These are phyloP conservation scores for Lepidocolaptes lacrymiger DNA, from an alignment of 2,797 vertebrate species.

Conservation along the genomic window DNA sequence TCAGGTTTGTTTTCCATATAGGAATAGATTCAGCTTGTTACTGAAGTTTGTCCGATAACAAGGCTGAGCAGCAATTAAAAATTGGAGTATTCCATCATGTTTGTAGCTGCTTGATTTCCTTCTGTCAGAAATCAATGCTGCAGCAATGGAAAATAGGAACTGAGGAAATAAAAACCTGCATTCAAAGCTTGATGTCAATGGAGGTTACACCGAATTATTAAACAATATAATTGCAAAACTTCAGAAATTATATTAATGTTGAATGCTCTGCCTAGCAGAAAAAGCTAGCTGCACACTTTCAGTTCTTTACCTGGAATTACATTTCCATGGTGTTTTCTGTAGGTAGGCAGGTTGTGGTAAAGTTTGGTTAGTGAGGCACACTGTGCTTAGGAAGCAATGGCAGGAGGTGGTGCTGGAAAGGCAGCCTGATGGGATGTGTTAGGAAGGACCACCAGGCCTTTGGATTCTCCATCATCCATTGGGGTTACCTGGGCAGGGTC, in stretches of 20 bases:
- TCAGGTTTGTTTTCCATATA: background rate
- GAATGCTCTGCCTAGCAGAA: background rate
- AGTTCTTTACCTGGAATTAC: background rate
- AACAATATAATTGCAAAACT: conserved; percentile 32
- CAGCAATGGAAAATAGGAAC: conserved; percentile 12
- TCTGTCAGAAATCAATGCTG: conserved; percentile 27
- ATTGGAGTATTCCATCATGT: background rate
- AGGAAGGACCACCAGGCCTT: background rate
- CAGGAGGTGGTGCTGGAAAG: background rate
- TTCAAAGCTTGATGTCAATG: background rate
- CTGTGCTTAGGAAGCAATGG: background rate
- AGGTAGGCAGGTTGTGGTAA: background rate
- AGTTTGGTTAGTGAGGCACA: background rate
- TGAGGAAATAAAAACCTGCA: background rate
- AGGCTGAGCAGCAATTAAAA: background rate
- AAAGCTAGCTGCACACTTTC: background rate
- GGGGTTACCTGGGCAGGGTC: fast-evolving
- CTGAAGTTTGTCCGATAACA: background rate
- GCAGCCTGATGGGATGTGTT: background rate
- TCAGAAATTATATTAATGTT: background rate
- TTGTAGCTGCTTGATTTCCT: conserved; percentile 11
- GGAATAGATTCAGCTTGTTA: background rate
- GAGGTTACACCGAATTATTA: background rate
- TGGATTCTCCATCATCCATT: background rate
- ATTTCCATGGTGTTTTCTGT: background rate